phyloP scores from a whole-genome alignment of 2,113 vertebrate genomes.

The Hystrix brachyura region DNA sequence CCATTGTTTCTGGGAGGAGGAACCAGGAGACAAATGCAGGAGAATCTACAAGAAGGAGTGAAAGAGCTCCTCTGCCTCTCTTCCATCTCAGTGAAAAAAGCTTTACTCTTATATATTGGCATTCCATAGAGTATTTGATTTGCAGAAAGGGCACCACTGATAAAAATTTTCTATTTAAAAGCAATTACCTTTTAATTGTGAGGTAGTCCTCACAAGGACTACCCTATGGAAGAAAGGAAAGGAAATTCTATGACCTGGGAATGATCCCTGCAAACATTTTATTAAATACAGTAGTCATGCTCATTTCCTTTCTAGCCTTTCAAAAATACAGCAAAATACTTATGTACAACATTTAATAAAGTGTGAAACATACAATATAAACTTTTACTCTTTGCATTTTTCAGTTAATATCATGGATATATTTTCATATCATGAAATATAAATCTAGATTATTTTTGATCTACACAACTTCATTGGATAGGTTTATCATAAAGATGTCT shows the following conservation, averaged over 20 bases:
- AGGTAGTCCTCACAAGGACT: not conserved
- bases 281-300: not conserved
- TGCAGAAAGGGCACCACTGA: not conserved
- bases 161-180: constrained; percentile 11
- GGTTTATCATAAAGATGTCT: constrained; percentile 7
- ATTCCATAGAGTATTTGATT: not conserved
- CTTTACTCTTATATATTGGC: not conserved
- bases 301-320: constrained; percentile 7
- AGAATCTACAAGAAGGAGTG: rapidly evolving
- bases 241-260: not conserved
- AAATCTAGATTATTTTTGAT: constrained; percentile 51
- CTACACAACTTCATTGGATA: not conserved
- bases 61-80: not conserved
- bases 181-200: not conserved
- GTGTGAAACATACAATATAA: not conserved
- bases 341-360: not conserved
- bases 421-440: constrained; percentile 11
- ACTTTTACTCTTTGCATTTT: not conserved
- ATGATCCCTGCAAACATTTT: not conserved
- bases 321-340: not conserved
- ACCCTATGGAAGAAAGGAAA: not conserved
- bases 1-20: not conserved
- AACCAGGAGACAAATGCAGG: not conserved
- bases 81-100: not conserved
- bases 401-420: not conserved